Evolutionary conservation across 2,113 vertebrate species (phyloP).

Genomic region (Corythornis vintsioides): DNA sequence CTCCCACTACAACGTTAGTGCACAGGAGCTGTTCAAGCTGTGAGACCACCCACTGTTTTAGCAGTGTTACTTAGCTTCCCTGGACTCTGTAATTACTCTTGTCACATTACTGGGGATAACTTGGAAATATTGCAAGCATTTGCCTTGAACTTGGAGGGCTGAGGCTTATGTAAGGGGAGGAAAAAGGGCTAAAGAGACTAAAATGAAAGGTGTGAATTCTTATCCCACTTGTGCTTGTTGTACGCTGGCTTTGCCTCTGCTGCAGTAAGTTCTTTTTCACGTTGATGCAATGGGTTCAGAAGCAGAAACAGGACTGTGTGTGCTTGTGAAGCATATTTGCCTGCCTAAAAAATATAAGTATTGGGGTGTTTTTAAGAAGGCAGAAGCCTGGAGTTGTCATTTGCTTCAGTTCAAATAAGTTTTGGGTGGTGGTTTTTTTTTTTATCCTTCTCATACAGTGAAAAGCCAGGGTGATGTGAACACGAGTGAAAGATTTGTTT

Average conservation of each 20-base stretch:
- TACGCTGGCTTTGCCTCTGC: not conserved
- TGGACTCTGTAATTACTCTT: constrained; percentile 38
- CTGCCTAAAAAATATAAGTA: not conserved
- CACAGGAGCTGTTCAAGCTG: constrained; percentile 7
- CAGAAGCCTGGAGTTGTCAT: not conserved
- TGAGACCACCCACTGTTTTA: constrained; percentile 39
- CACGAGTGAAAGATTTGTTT: not conserved
- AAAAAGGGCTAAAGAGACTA: not conserved
- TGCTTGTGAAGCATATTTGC: not conserved
- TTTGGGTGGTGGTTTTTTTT: not conserved
- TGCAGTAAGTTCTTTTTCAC: not conserved
- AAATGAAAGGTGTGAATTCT: constrained; percentile 23
- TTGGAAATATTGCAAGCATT: constrained; percentile 39
- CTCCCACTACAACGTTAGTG: not conserved
- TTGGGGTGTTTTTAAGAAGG: not conserved
- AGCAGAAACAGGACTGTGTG: not conserved
- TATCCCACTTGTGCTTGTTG: not conserved
- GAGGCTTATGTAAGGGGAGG: not conserved
- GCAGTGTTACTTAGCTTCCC: not conserved
- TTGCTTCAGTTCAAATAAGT: not conserved
- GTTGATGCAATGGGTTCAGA: not conserved
- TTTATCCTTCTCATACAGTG: not conserved
- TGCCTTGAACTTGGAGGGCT: not conserved
- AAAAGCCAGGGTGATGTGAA: not conserved
- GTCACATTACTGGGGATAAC: constrained; percentile 32